phyloP scores from a whole-genome alignment of 1,140 invertebrate species.

The Dendrolimus punctatus region DNA sequence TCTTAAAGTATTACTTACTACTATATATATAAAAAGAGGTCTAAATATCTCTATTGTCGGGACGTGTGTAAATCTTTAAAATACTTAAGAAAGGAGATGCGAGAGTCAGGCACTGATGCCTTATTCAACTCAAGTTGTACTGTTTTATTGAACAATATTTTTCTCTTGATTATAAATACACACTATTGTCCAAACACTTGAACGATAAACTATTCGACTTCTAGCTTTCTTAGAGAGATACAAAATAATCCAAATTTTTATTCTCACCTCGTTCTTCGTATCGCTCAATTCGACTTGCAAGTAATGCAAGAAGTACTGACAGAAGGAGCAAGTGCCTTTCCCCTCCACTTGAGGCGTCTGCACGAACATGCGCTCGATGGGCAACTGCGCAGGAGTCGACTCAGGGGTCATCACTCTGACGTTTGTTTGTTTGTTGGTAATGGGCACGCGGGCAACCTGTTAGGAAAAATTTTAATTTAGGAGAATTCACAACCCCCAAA shows the following conservation, averaged over 20 bases:
- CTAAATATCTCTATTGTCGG: no score
- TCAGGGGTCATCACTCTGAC: slow-evolving; percentile 38
- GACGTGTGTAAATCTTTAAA: no score
- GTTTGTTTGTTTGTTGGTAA: slow-evolving; percentile 26
- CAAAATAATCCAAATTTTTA: background rate
- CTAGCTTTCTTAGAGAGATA: no score
- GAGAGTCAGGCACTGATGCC: no score
- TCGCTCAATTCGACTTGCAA: slow-evolving; percentile 82
- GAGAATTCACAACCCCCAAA: background rate
- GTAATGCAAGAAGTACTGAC: slow-evolving; percentile 87
- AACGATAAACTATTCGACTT: no score
- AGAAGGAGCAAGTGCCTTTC: slow-evolving; percentile 80
- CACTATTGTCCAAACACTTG: no score
- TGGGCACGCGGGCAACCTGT: slow-evolving; percentile 19
- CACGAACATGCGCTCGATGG: slow-evolving; percentile 77
- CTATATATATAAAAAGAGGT: no score
- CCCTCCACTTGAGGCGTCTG: slow-evolving; percentile 57
- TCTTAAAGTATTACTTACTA: no score
- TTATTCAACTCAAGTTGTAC: no score
- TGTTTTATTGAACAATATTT: no score
- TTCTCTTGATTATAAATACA: no score
- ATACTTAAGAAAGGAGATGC: no score
- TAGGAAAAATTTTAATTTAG: background rate
- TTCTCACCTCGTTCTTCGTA: slow-evolving; percentile 75
- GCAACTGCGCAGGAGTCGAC: slow-evolving; percentile 72